Evolutionary conservation across 2,888 invertebrate genomes (phyloP).

Genomic region (Acanthosoma haemorrhoidale): DNA sequence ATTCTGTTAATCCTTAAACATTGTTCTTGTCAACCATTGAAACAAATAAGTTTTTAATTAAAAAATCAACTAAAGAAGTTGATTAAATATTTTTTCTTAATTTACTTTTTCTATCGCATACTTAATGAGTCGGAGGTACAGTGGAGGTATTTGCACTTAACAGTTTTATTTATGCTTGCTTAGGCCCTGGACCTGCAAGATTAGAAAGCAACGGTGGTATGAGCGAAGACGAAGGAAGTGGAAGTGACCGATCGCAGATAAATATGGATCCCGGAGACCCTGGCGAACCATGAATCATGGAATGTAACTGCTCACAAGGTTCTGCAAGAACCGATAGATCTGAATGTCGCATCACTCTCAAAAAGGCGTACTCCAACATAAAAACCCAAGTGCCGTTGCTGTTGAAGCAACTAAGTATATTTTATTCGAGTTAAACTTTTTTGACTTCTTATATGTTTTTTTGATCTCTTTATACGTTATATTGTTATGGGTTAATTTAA

Average conservation of each 20-base stretch:
- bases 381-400: constrained; percentile 28
- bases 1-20: too few species aligned
- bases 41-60: too few species aligned
- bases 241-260: constrained; percentile 3
- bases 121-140: too few species aligned
- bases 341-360: not conserved
- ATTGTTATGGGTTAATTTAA: constrained; percentile 18
- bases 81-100: too few species aligned
- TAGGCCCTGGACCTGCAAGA: not conserved
- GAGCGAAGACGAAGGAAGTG: constrained; percentile 21
- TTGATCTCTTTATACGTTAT: constrained; percentile 13
- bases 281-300: not conserved
- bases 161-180: not conserved
- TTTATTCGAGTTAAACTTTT: not conserved
- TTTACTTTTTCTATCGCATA: too few species aligned
- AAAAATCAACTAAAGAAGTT: too few species aligned
- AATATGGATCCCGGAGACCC: not conserved
- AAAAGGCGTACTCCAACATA: not conserved
- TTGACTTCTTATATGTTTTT: constrained; percentile 6
- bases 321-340: not conserved
- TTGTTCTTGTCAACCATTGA: too few species aligned
- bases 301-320: not conserved
- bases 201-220: constrained; percentile 25
- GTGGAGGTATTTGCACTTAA: not conserved
- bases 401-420: not conserved